A percentile compares a stretch with the other conserved stretches of the same genome.
Conservation (phyloP, 1,140 invertebrate species). For the Catajapyx aquilonaris region DNA sequence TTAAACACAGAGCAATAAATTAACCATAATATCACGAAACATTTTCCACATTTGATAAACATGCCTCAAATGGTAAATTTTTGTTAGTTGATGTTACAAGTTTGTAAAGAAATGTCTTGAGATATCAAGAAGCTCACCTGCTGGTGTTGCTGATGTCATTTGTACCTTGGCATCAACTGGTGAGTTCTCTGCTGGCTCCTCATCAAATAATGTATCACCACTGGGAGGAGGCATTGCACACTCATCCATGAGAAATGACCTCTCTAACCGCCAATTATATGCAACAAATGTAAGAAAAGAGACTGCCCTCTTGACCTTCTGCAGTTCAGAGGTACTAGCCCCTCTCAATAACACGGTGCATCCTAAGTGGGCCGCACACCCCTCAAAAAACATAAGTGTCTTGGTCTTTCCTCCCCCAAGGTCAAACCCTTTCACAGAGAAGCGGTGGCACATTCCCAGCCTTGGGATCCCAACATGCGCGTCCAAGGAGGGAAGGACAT, state of each 20-base stretch:
- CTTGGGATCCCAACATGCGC: constrained; percentile 58
- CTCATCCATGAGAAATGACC: constrained; percentile 71
- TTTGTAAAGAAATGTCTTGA: too few species aligned
- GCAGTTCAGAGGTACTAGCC: constrained; percentile 47
- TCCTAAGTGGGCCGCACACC: constrained; percentile 63
- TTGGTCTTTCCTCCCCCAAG: constrained; percentile 39
- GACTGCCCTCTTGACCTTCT: constrained; percentile 59
- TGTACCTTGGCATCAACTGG: too few species aligned
- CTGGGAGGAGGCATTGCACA: constrained; percentile 33
- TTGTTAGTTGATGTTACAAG: too few species aligned
- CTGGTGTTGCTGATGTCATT: too few species aligned
- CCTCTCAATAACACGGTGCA: constrained; percentile 78
- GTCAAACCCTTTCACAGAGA: constrained; percentile 50
- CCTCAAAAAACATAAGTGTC: constrained; percentile 86
- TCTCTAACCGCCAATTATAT: constrained; percentile 84
- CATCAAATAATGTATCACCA: background rate
- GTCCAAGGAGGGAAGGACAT: constrained; percentile 77
- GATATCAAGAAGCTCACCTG: too few species aligned
- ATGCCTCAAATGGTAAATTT: too few species aligned
- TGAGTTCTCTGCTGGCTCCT: constrained; percentile 5
- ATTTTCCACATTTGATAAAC: too few species aligned
- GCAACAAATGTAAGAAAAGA: constrained; percentile 60
- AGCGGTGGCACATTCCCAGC: constrained; percentile 68
- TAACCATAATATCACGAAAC: too few species aligned
- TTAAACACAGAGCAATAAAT: too few species aligned